These are phyloP conservation scores for Nerophis lumbriciformis DNA, from an alignment of 2,113 vertebrate species.

Conservation along the genomic window DNA sequence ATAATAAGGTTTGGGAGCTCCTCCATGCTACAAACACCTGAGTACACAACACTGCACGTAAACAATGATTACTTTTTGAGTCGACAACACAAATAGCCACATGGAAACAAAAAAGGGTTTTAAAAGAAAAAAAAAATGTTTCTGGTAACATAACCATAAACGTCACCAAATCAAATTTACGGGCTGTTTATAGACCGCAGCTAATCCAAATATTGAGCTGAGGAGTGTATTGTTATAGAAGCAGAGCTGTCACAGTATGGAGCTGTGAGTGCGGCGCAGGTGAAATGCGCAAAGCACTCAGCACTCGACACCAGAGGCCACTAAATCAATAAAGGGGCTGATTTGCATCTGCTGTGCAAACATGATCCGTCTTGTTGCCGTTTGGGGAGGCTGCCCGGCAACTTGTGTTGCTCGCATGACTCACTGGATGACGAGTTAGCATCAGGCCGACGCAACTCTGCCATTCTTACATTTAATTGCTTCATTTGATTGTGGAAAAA, in stretches of 20 bases:
- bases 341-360: slow-evolving; percentile 55
- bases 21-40: slow-evolving; percentile 2
- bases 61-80: slow-evolving; percentile 26
- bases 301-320: slow-evolving; percentile 33
- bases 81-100: slow-evolving; percentile 25
- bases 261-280: slow-evolving; percentile 31
- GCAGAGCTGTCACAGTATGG: slow-evolving; percentile 27
- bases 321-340: slow-evolving; percentile 44
- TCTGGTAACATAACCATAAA: slow-evolving; percentile 17
- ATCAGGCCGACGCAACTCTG: slow-evolving; percentile 42
- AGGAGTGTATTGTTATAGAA: slow-evolving; percentile 57
- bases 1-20: slow-evolving; percentile 9
- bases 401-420: slow-evolving; percentile 39
- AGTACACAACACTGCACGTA: slow-evolving; percentile 25
- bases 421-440: slow-evolving; percentile 49
- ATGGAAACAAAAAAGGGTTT: slow-evolving; percentile 39
- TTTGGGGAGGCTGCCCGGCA: slow-evolving; percentile 27
- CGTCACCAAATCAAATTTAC: slow-evolving; percentile 58
- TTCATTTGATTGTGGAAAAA: no score
- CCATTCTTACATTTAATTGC: slow-evolving; percentile 42
- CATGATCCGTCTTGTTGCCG: slow-evolving; percentile 24
- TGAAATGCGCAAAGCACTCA: slow-evolving; percentile 49
- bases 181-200: slow-evolving; percentile 48
- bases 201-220: slow-evolving; percentile 58
- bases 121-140: slow-evolving; percentile 34